Evolutionary conservation across 2,888 invertebrate species (phyloP).

Genomic region (Axea sp.): DNA sequence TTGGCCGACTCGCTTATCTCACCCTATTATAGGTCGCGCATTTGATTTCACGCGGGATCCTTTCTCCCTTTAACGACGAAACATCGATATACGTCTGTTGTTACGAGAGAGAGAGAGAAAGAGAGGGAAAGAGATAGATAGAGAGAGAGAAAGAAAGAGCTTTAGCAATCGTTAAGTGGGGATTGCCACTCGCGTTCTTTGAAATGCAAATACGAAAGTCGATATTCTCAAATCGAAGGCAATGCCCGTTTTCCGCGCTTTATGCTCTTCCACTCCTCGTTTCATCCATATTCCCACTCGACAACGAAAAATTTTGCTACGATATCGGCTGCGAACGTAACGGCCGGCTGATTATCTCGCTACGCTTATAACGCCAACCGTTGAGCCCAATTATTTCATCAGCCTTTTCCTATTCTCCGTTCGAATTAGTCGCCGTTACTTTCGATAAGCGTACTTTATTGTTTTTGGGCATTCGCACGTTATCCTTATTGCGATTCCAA

Average conservation of each 20-base stretch:
- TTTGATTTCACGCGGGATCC: slow-evolving; percentile 53
- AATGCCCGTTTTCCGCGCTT: slow-evolving; percentile 48
- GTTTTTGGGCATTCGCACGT: slow-evolving; percentile 48
- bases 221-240: slow-evolving; percentile 61
- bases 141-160: slow-evolving; percentile 11
- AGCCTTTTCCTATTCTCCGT: slow-evolving; percentile 14
- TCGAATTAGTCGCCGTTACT: slow-evolving; percentile 46
- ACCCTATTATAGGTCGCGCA: slow-evolving; percentile 59
- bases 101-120: slow-evolving; percentile 16
- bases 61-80: slow-evolving; percentile 55
- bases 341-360: slow-evolving; percentile 48
- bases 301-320: slow-evolving; percentile 32
- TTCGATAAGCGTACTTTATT: slow-evolving; percentile 56
- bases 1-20: slow-evolving; percentile 63
- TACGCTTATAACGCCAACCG: slow-evolving; percentile 13
- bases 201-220: slow-evolving; percentile 63
- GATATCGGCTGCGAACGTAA: slow-evolving; percentile 23
- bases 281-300: slow-evolving; percentile 13
- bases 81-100: slow-evolving; percentile 51
- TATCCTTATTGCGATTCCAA: slow-evolving; percentile 52
- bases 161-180: slow-evolving; percentile 60
- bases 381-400: slow-evolving; percentile 52
- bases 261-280: slow-evolving; percentile 23
- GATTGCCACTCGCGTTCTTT: slow-evolving; percentile 61
- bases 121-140: slow-evolving; percentile 4